These are phyloP conservation scores for Hemibagrus wyckioides DNA, from an alignment of 2,113 vertebrate genomes.

Conservation along the genomic window DNA sequence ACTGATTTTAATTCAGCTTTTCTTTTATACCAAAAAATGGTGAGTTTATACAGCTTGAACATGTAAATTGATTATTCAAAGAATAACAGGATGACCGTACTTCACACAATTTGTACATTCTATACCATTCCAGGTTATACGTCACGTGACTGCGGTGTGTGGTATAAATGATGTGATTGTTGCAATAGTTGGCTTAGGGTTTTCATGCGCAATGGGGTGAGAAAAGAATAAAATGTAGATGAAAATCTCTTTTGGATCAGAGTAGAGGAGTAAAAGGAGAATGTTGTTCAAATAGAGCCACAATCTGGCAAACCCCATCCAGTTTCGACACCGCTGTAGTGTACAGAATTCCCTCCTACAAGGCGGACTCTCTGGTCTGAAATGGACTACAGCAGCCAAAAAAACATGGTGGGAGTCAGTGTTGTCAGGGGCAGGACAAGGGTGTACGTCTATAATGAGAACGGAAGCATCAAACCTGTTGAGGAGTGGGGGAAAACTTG, in stretches of 20 bases:
- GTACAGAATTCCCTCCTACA: background rate
- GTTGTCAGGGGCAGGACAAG: background rate
- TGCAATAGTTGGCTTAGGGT: background rate
- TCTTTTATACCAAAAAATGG: background rate
- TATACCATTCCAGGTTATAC: background rate
- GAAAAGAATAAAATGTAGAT: background rate
- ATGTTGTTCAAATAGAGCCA: background rate
- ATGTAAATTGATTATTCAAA: background rate
- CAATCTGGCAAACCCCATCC: slow-evolving; percentile 3
- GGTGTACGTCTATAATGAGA: background rate
- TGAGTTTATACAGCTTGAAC: slow-evolving; percentile 2
- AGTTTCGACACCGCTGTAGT: background rate
- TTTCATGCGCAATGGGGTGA: background rate
- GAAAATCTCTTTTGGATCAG: background rate
- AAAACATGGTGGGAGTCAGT: background rate
- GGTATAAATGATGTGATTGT: background rate
- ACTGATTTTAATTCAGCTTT: background rate
- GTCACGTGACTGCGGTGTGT: background rate
- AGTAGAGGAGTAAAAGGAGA: background rate
- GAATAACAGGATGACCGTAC: too few species aligned
- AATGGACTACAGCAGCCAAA: background rate
- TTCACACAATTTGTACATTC: background rate
- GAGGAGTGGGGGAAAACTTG: background rate
- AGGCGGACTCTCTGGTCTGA: background rate
- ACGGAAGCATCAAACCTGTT: background rate